Base-by-base conservation (phyloP, 37 sponge, comb jelly and placozoan species). In the Diacarnus erythraeanus region DNA sequence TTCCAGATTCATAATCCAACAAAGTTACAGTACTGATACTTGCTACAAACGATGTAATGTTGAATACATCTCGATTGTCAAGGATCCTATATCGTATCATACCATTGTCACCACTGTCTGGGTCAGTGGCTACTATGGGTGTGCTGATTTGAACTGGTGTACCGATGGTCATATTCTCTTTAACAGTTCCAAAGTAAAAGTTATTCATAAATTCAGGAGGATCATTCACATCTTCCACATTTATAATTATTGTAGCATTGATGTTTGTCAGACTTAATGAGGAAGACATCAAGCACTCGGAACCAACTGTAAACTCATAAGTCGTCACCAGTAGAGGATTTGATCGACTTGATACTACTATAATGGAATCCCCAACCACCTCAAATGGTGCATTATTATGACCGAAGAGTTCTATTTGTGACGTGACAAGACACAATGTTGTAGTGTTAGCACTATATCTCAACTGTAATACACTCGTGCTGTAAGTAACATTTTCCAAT, bases 211-310 rank as follows among this genome's bases (percentile, higher is more conserved):
- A 43, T 30, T 1, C 30, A 61, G 95, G 86, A 27, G 63, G 29
- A 64, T 88, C 81, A 64, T 95, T 95, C 10, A 89, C 80, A 40
- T 91, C 92, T 3, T 33, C 23, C 0, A 94, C 74, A 4, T 42
- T 65, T 18, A 89, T 56, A 2, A 2, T 74, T 0, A 89, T 57
- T 9, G 33, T 33, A 15, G 76, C 73, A 40, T n/a, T n/a, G n/a
- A n/a, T n/a, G n/a, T n/a, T n/a, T n/a, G n/a, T n/a, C n/a, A n/a
- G n/a, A n/a, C n/a, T n/a, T n/a, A n/a, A n/a, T n/a, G n/a, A n/a
- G n/a, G n/a, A n/a, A n/a, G n/a, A n/a, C n/a, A n/a, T n/a, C n/a
- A n/a, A n/a, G n/a, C n/a, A n/a, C n/a, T n/a, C n/a, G n/a, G n/a
- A n/a, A n/a, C n/a, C n/a, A n/a, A n/a, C n/a, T n/a, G n/a, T n/a